Base-by-base conservation (phyloP, 2,797 vertebrate genomes). In the Chelmon rostratus region DNA sequence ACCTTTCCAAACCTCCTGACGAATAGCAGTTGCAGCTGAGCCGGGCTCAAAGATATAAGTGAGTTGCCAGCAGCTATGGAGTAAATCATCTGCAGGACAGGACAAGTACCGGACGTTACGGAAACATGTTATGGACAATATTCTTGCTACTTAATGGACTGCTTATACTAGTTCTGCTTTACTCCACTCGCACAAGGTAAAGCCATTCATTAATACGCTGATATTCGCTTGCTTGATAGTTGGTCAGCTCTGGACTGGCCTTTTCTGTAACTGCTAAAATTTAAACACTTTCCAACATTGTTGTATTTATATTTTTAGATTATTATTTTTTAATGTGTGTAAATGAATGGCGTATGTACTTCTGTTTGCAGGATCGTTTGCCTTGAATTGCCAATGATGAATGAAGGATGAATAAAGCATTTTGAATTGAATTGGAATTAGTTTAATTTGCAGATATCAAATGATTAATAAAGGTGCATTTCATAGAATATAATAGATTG, bases 111-210 rank as follows among this genome's bases (percentile, higher is more conserved):
- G 63, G 19, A 71, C 76, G 8, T 37, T 6, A 71, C 54, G 8
- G 40, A 75, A 86, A 65, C 58, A 95, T 96, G 95, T 15, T 92
- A 62, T 92, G 91, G 93, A 88, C 82, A 23, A 66, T 83, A 65
- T 62, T 92, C 11, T 49, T 94, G 12, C 23, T 93, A 9, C 38
- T 94, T 25, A 85, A 5, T 50, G 91, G 86, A 71, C 40, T 94
- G 18, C 25, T 94, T 18, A 15, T 85, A 16, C 23, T 94, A n/a
- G 2, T 88, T 52, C 13, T 93, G 12, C 23, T 93, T 15, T 92
- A 15, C 78, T 83, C 18, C 5, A 79, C 77, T 42, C 91, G 94
- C 31, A 88, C 18, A 53, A 94, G 95, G 95, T 96, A 92, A 93
- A 75, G 63, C 23, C 42, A 23, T 53, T 54, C 5, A 46, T 71